Evolutionary conservation across 2,888 invertebrate genomes (phyloP).

Genomic region (Sycophila texana): DNA sequence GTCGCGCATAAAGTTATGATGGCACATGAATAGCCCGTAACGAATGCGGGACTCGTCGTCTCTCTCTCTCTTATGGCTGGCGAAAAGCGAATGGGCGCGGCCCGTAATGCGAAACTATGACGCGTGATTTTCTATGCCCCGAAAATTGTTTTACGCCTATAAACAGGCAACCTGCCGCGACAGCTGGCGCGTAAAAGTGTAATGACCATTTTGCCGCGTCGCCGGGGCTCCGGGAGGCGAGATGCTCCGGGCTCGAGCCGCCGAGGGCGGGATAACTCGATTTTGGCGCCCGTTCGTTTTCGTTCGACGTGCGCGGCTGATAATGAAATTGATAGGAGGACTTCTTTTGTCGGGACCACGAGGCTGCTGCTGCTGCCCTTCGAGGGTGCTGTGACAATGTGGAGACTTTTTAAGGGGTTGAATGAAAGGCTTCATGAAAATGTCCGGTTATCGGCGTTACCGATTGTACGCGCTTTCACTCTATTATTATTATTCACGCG

Average conservation of each 20-base stretch:
- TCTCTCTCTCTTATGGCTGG: constrained; percentile 54
- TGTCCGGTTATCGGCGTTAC: no score
- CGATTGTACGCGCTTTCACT: no score
- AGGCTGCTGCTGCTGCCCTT: no score
- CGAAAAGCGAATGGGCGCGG: constrained; percentile 59
- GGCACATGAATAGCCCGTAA: constrained; percentile 74
- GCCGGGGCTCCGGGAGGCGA: background rate
- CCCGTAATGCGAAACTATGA: constrained; percentile 68
- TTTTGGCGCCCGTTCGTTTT: constrained; percentile 25
- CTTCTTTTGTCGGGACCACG: background rate
- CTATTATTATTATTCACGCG: no score
- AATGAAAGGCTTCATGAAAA: no score
- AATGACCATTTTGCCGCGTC: constrained; percentile 62
- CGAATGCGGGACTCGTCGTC: constrained; percentile 67
- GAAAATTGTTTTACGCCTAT: constrained; percentile 75
- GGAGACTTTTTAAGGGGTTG: background rate
- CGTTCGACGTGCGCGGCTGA: constrained; percentile 2
- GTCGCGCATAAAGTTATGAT: constrained; percentile 71
- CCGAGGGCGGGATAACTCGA: constrained; percentile 36
- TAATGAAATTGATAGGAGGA: constrained; percentile 9
- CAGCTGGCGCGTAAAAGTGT: constrained; percentile 72
- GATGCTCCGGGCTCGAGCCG: background rate
- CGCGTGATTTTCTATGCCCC: constrained; percentile 74
- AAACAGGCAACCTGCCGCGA: constrained; percentile 71
- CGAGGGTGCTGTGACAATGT: background rate